Evolutionary conservation across 1,140 invertebrate species (phyloP), one percentile per base, ranked within the genome.

Genomic region (Drosophila nikananu): DNA sequence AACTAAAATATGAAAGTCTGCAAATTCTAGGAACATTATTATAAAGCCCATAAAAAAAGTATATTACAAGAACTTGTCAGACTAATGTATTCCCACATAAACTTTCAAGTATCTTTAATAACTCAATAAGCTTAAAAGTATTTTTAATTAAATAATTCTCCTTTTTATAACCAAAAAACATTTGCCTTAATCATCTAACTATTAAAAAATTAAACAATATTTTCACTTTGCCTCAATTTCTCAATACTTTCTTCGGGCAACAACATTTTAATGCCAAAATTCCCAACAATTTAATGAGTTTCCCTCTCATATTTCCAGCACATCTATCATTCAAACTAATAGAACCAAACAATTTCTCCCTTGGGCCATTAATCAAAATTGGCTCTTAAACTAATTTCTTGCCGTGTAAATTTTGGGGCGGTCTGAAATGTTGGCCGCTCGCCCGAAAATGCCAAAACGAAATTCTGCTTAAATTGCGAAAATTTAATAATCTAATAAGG

Each of bases 401-500:
- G 10, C 66, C 15, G 39, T 70, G 49, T 32, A 64, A n/a, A 41
- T 41, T 46, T 51, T 23, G 25, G 42, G 44, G 39, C 49, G 41
- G 54, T 39, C 42, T 37, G 2, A 23, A 54, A 37, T 54, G 30
- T 41, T 63, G 17, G 46, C 39, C 39, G 39, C 35, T 52, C 25
- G 63, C 60, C 67, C 61, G 55, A 71, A 83, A 78, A 75, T 84
- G 74, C 77, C 64, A 66, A 86, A 89, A 90, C 78, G 75, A 89
- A 84, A 90, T 89, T 90, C 35, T 60, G 86, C 78, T 57, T 76
- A 89, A 90, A 89, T 90, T 89, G 86, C 84, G 71, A 77, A 90
- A 89, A 89, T 89, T 90, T 90, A 90, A 86, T 86, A 89, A 89
- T 90, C 84, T 86, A 90, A 89, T 89, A 89, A 90, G 78, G 86